A percentile compares a stretch with the other conserved stretches of the same genome.
Conservation (phyloP, 2,888 invertebrate genomes). For the Epinotia ramella region DNA sequence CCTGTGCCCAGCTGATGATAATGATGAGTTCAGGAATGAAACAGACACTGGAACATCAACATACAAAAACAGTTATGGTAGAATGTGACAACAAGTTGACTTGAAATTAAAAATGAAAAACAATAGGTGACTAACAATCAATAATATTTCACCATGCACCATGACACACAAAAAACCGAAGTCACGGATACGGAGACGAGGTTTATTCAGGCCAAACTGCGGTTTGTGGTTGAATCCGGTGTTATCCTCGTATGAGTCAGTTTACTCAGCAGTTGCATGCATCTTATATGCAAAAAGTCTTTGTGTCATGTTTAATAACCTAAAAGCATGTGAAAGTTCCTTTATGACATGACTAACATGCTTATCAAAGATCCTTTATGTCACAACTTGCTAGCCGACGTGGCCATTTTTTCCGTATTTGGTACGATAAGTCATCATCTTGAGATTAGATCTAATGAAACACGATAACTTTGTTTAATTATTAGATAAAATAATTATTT, state of each 20-base stretch:
- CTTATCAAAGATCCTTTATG: neutral
- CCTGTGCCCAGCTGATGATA: no score
- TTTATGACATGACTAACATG: neutral
- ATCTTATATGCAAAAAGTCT: slow-evolving; percentile 2
- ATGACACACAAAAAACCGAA: slow-evolving; percentile 6
- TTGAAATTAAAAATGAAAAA: neutral
- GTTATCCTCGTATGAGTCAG: slow-evolving; percentile 38
- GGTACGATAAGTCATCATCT: neutral
- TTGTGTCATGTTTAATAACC: neutral
- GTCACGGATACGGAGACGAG: slow-evolving; percentile 20
- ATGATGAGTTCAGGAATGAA: no score
- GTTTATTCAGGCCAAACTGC: slow-evolving; percentile 31
- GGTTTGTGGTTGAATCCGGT: slow-evolving; percentile 14
- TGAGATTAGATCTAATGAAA: no score
- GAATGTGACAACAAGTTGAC: no score
- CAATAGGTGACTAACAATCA: slow-evolving; percentile 1
- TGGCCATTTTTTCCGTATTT: neutral
- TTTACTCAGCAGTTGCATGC: neutral
- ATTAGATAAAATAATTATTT: no score
- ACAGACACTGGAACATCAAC: no score
- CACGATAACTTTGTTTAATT: no score
- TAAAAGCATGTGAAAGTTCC: neutral
- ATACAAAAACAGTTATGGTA: no score
- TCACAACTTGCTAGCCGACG: neutral
- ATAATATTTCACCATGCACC: slow-evolving; percentile 6